These are phyloP conservation scores for Euplagia quadripunctaria DNA, from an alignment of 2,888 invertebrate species.

Conservation along the genomic window DNA sequence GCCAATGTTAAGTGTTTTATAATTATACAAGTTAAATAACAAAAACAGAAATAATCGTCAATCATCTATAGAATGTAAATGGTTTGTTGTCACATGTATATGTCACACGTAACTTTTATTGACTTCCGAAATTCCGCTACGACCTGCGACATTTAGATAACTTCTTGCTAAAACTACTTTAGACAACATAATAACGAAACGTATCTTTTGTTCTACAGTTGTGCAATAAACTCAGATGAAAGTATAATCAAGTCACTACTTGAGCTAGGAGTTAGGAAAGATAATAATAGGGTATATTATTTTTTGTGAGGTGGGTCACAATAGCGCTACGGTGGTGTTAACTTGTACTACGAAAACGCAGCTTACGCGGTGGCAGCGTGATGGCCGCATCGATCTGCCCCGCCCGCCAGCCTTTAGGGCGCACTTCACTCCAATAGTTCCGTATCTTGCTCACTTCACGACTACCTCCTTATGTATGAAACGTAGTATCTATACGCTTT, in stretches of 20 bases:
- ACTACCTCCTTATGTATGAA: slow-evolving; percentile 75
- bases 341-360: slow-evolving; percentile 63
- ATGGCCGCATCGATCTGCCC: slow-evolving; percentile 77
- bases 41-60: no score
- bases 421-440: slow-evolving; percentile 73
- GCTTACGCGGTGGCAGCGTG: slow-evolving; percentile 48
- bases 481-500: slow-evolving; percentile 80
- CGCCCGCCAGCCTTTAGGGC: slow-evolving; percentile 66
- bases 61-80: not conserved
- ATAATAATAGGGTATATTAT: slow-evolving; percentile 8
- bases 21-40: no score
- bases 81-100: not conserved
- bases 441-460: slow-evolving; percentile 78
- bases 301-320: slow-evolving; percentile 23
- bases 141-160: not conserved
- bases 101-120: not conserved
- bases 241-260: not conserved
- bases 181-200: not conserved
- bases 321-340: slow-evolving; percentile 45
- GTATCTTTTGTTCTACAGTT: not conserved
- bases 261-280: no score
- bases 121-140: not conserved
- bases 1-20: no score
- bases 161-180: not conserved
- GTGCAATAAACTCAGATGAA: not conserved